These are phyloP conservation scores for Zosterops borbonicus DNA, from an alignment of 2,113 vertebrate genomes.

Conservation along the genomic window DNA sequence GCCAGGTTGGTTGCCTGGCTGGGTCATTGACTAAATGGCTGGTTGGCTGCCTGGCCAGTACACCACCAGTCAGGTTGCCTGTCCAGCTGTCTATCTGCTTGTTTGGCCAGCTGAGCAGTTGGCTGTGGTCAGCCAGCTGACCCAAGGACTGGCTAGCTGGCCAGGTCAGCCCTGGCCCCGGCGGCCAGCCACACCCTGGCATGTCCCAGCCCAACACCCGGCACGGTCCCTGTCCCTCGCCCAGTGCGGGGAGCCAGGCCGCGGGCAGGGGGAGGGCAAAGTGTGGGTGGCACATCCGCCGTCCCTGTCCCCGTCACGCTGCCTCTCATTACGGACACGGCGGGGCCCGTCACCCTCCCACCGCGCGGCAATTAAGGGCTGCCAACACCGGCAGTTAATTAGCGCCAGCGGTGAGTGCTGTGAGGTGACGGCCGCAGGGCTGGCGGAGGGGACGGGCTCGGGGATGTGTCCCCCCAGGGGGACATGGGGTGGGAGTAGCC, in stretches of 20 bases:
- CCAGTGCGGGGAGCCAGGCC: not conserved
- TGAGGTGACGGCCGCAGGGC: not conserved
- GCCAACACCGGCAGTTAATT: slow-evolving; percentile 10
- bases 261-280: not conserved
- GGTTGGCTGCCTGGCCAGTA: not conserved
- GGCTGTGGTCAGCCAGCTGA: not conserved
- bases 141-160: not conserved
- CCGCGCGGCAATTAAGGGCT: slow-evolving; percentile 27
- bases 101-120: not conserved
- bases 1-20: not conserved
- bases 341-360: not conserved
- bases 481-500: rapidly evolving
- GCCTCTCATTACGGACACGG: not conserved
- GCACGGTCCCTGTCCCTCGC: not conserved
- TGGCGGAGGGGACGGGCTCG: not conserved
- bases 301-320: not conserved
- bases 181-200: not conserved
- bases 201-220: rapidly evolving
- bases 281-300: not conserved
- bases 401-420: not conserved
- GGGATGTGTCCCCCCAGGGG: not conserved
- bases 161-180: not conserved
- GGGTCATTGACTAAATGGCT: not conserved
- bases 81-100: not conserved
- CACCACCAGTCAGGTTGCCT: not conserved